These are phyloP conservation scores for Psittacus erithacus DNA, from an alignment of 2,113 vertebrate species.

Conservation along the genomic window DNA sequence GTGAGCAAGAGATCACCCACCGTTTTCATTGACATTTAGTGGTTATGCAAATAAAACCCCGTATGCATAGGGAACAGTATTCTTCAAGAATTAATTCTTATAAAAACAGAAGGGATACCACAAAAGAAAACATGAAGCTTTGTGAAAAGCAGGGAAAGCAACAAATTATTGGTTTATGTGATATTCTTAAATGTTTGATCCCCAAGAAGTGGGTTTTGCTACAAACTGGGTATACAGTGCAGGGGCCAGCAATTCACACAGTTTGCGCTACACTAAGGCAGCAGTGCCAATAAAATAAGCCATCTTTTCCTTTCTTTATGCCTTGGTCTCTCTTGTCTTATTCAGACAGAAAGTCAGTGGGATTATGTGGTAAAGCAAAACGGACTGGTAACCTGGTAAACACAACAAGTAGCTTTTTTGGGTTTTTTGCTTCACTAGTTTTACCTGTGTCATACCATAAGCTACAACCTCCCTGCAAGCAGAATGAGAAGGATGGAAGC, in stretches of 20 bases:
- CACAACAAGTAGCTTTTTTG: neutral
- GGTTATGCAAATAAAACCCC: neutral
- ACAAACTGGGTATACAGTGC: neutral
- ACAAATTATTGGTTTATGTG: neutral
- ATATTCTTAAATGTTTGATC: neutral
- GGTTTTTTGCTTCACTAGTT: neutral
- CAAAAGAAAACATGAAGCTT: neutral
- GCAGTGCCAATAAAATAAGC: neutral
- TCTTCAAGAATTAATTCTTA: neutral
- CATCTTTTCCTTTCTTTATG: neutral
- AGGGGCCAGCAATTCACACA: neutral
- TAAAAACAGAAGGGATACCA: neutral
- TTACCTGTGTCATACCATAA: neutral
- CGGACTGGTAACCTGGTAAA: neutral
- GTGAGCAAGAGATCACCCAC: neutral
- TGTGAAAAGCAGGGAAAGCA: neutral
- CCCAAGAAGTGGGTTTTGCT: neutral
- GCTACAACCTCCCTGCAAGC: neutral
- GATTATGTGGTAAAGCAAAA: neutral
- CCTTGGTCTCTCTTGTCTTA: neutral
- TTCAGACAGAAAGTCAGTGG: neutral
- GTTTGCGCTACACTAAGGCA: neutral
- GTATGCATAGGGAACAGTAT: neutral
- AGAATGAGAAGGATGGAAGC: neutral
- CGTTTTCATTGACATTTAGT: neutral